Conservation (phyloP, 2,888 invertebrate genomes). For the Crepidodera aurea region DNA sequence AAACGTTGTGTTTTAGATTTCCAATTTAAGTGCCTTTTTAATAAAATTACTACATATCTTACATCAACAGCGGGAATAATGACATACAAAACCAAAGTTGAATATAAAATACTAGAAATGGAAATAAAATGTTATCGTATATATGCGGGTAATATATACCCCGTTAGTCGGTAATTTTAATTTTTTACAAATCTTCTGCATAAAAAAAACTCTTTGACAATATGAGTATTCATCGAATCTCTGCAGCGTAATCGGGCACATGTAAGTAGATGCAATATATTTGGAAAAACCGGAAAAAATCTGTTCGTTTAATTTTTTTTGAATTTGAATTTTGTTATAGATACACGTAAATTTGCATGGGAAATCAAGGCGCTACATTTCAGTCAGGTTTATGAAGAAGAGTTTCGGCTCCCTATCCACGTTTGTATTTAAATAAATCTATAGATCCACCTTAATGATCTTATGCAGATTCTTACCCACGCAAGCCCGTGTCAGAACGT, state of each 20-base stretch:
- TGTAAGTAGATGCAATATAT: too few relatives aligned
- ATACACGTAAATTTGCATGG: too few relatives aligned
- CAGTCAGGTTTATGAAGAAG: too few relatives aligned
- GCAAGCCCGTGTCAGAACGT: slow-evolving; percentile 29
- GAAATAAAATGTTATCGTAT: slow-evolving; percentile 19
- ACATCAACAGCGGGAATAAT: slow-evolving; percentile 32
- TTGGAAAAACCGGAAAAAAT: too few relatives aligned
- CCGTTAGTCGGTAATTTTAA: background rate
- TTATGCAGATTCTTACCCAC: slow-evolving; percentile 51
- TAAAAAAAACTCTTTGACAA: too few relatives aligned
- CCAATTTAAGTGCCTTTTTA: slow-evolving; percentile 36
- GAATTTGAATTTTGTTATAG: too few relatives aligned
- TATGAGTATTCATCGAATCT: too few relatives aligned
- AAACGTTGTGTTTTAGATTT: slow-evolving; percentile 33
- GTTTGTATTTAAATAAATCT: background rate
- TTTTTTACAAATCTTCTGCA: background rate
- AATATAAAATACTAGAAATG: slow-evolving; percentile 7
- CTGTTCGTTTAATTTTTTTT: too few relatives aligned
- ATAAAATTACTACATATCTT: slow-evolving; percentile 29
- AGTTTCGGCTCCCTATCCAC: too few relatives aligned
- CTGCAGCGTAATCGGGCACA: too few relatives aligned
- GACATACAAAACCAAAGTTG: slow-evolving; percentile 7
- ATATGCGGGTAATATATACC: background rate
- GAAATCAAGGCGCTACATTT: too few relatives aligned
- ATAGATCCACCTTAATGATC: slow-evolving; percentile 46